These are phyloP conservation scores for Illadopsis cleaveri DNA, from an alignment of 2,113 vertebrate genomes.

Conservation along the genomic window DNA sequence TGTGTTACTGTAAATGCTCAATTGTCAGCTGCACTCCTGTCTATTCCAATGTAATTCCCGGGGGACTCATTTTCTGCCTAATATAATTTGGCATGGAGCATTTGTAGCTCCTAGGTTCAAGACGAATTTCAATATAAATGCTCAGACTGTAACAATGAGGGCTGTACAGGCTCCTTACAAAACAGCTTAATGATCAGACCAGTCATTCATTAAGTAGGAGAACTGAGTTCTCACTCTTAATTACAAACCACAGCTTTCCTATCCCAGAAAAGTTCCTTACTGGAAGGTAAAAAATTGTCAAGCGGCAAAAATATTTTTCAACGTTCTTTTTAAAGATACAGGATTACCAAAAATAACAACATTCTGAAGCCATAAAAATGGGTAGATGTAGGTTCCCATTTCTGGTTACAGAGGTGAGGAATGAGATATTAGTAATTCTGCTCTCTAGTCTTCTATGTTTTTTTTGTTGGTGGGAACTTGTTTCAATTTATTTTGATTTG, in stretches of 20 bases:
- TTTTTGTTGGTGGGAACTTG: background rate
- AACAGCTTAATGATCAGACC: background rate
- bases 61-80: background rate
- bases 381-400: background rate
- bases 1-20: background rate
- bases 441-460: background rate
- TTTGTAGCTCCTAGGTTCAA: background rate
- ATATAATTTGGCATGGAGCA: background rate
- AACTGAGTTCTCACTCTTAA: background rate
- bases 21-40: background rate
- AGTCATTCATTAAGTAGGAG: background rate
- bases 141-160: background rate
- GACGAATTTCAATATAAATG: background rate
- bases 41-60: background rate
- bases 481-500: background rate
- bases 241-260: background rate
- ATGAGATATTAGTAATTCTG: background rate
- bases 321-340: background rate
- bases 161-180: rapidly evolving
- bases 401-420: background rate
- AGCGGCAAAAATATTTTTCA: background rate
- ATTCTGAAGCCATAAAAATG: background rate
- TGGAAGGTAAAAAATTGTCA: background rate
- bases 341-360: background rate
- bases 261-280: background rate